A percentile compares a stretch with the other conserved stretches of the same genome.
phyloP scores from a whole-genome alignment of 2,888 invertebrate species.

The Apomyelois bistriatella region DNA sequence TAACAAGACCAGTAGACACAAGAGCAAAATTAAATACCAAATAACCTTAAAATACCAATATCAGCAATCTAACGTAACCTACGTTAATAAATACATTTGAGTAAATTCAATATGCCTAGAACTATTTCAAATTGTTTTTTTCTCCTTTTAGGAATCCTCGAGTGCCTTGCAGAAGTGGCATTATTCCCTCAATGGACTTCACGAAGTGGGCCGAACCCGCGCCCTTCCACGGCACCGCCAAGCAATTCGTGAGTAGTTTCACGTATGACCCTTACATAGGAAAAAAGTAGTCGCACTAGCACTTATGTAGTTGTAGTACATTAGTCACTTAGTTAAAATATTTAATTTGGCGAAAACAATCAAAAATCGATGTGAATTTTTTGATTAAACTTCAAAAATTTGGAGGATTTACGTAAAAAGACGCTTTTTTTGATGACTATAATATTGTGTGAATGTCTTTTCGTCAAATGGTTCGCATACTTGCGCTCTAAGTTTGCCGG shows the following conservation, averaged over 20 bases:
- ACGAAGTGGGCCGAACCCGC: conserved; percentile 92
- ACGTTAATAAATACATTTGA: too few relatives aligned
- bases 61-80: too few relatives aligned
- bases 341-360: background rate
- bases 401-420: too few relatives aligned
- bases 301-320: conserved; percentile 32
- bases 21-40: too few relatives aligned
- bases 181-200: conserved; percentile 92
- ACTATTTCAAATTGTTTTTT: too few relatives aligned
- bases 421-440: too few relatives aligned
- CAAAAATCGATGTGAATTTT: background rate
- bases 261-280: conserved; percentile 72
- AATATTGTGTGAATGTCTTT: background rate
- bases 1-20: too few relatives aligned
- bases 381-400: too few relatives aligned
- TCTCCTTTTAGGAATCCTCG: conserved; percentile 87
- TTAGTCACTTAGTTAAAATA: conserved; percentile 29
- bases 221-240: conserved; percentile 59
- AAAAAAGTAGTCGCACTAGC: conserved; percentile 62
- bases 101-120: too few relatives aligned
- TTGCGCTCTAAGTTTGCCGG: too few relatives aligned
- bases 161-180: conserved; percentile 93
- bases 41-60: too few relatives aligned
- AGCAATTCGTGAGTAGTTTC: conserved; percentile 85
- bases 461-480: background rate